Percentiles rank a stretch among this genome's conserved stretches.
These are phyloP conservation scores for Boloria selene DNA, from an alignment of 2,888 invertebrate species.

Conservation along the genomic window DNA sequence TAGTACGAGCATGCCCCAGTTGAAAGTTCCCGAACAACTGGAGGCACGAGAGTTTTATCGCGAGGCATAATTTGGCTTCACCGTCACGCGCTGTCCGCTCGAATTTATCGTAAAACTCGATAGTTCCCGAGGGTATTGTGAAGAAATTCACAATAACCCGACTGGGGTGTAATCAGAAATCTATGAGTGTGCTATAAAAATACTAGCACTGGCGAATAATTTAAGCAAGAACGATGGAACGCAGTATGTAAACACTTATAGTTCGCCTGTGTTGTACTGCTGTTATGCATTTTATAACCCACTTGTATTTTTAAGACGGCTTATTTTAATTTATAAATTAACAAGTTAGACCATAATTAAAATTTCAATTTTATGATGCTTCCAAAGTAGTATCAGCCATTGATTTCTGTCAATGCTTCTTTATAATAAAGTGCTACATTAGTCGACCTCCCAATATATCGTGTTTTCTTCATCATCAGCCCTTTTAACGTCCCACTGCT, in stretches of 20 bases:
- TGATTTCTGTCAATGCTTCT: no score
- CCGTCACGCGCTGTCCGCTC: constrained; percentile 64
- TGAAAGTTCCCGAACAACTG: constrained; percentile 59
- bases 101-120: constrained; percentile 60
- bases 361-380: not conserved
- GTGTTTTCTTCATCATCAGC: no score
- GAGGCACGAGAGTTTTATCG: constrained; percentile 68
- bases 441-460: no score
- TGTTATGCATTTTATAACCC: constrained; percentile 8
- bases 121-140: constrained; percentile 55
- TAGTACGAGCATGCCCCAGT: constrained; percentile 63
- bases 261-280: constrained; percentile 12
- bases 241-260: constrained; percentile 10
- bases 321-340: constrained; percentile 1
- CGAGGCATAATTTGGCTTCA: constrained; percentile 64
- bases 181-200: constrained; percentile 43
- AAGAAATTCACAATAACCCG: constrained; percentile 52
- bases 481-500: no score
- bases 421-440: no score
- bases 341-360: not conserved
- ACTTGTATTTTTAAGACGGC: not conserved
- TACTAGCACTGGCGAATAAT: constrained; percentile 40
- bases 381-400: not conserved
- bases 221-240: constrained; percentile 24
- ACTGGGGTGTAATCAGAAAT: constrained; percentile 43